phyloP scores from a whole-genome alignment of 2,888 invertebrate genomes.

The Caenorhabditis panamensis region DNA sequence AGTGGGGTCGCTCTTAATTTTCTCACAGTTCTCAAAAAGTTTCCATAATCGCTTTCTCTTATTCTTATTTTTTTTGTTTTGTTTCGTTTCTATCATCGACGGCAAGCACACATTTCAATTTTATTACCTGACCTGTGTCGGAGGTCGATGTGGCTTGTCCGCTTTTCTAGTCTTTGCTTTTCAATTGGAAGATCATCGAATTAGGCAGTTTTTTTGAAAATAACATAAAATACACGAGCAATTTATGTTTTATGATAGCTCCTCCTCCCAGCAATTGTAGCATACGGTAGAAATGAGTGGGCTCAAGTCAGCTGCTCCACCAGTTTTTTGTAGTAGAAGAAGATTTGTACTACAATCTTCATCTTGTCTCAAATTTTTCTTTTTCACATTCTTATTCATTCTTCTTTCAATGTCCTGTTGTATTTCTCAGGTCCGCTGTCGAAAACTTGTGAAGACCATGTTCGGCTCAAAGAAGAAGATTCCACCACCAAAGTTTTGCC shows the following conservation, averaged over 20 bases:
- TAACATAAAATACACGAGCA: not conserved
- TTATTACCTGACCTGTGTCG: not conserved
- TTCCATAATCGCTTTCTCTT: slow-evolving; percentile 13
- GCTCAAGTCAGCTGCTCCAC: not conserved
- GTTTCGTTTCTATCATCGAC: not conserved
- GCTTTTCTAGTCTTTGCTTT: too few relatives aligned
- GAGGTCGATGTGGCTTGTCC: too few relatives aligned
- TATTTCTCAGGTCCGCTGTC: slow-evolving; percentile 12
- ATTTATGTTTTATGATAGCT: not conserved
- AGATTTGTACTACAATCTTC: too few relatives aligned
- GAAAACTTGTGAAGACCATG: slow-evolving; percentile 3
- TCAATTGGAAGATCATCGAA: too few relatives aligned
- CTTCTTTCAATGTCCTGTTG: not conserved
- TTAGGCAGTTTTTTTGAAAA: not conserved
- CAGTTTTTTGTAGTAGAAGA: too few relatives aligned
- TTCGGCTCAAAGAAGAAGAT: slow-evolving; percentile 46
- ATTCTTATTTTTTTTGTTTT: not conserved
- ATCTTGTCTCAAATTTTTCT: too few relatives aligned
- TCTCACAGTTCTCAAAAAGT: slow-evolving; percentile 56
- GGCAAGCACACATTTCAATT: not conserved
- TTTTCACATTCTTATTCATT: not conserved
- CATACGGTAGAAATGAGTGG: not conserved
- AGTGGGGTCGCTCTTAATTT: slow-evolving; percentile 16
- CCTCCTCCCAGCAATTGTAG: not conserved
- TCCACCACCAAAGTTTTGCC: slow-evolving; percentile 55